Evolutionary conservation across 2,113 vertebrate genomes (phyloP).

Genomic region (Collichthys lucidus): DNA sequence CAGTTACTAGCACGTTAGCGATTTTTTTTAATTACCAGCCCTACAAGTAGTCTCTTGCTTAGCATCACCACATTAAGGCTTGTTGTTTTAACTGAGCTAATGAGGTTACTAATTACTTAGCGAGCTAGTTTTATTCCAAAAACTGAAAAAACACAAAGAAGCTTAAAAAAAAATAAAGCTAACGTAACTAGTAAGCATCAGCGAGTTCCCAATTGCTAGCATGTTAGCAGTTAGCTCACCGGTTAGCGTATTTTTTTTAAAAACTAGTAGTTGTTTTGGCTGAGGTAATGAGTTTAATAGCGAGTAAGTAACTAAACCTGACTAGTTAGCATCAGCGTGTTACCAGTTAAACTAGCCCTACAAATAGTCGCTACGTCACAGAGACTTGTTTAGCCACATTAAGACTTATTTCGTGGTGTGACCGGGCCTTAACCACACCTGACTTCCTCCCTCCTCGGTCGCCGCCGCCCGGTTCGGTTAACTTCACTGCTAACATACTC

Average conservation of each 20-base stretch:
- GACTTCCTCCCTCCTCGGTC: neutral
- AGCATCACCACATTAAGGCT: neutral
- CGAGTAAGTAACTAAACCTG: no score
- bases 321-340: neutral
- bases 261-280: no score
- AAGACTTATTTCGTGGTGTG: neutral
- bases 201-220: no score
- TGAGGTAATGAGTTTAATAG: no score
- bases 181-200: neutral
- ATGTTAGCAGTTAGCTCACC: no score
- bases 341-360: neutral
- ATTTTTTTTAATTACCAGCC: no score
- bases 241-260: neutral
- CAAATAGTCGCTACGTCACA: neutral
- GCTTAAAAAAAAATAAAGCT: no score
- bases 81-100: neutral
- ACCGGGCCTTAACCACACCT: neutral
- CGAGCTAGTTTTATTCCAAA: no score
- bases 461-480: neutral
- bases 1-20: no score
- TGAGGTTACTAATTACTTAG: no score
- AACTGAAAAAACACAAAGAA: no score
- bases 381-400: neutral
- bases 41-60: neutral
- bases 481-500: slow-evolving; percentile 36